These are phyloP conservation scores for Perca fluviatilis DNA, from an alignment of 2,113 vertebrate species.

Conservation along the genomic window DNA sequence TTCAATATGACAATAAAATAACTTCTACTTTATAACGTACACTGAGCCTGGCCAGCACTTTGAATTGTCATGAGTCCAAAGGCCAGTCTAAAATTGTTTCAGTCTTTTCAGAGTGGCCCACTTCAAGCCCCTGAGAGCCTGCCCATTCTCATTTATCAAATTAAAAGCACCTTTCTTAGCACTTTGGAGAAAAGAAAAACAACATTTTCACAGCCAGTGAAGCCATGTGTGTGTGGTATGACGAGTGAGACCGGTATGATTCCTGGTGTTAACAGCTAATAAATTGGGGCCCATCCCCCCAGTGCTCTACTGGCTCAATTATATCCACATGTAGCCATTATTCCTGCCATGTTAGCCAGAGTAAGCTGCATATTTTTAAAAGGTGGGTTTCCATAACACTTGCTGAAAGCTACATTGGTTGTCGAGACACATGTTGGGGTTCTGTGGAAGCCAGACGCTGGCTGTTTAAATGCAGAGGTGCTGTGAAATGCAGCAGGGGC, in stretches of 20 bases:
- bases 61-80: conserved; percentile 46
- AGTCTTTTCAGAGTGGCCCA: conserved; percentile 50
- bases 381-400: conserved; percentile 79
- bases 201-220: conserved; percentile 74
- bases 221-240: conserved; percentile 60
- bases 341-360: conserved; percentile 67
- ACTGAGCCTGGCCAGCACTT: conserved; percentile 19
- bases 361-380: conserved; percentile 77
- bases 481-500: conserved; percentile 51
- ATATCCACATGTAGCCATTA: conserved; percentile 80
- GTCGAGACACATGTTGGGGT: conserved; percentile 68
- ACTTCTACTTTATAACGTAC: conserved; percentile 9
- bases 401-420: conserved; percentile 67
- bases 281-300: conserved; percentile 78
- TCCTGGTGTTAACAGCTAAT: conserved; percentile 86
- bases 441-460: conserved; percentile 57
- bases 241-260: conserved; percentile 71
- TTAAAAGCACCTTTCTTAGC: conserved; percentile 78
- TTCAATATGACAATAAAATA: neutral
- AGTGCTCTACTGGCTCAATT: conserved; percentile 76
- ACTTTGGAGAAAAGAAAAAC: conserved; percentile 63
- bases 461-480: conserved; percentile 64
- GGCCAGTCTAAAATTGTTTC: conserved; percentile 47
- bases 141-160: conserved; percentile 76
- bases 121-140: conserved; percentile 59